Percentiles rank a stretch among this genome's conserved stretches.
Evolutionary conservation across 2,888 invertebrate species (phyloP).

Genomic region (Ochlodes sylvanus): DNA sequence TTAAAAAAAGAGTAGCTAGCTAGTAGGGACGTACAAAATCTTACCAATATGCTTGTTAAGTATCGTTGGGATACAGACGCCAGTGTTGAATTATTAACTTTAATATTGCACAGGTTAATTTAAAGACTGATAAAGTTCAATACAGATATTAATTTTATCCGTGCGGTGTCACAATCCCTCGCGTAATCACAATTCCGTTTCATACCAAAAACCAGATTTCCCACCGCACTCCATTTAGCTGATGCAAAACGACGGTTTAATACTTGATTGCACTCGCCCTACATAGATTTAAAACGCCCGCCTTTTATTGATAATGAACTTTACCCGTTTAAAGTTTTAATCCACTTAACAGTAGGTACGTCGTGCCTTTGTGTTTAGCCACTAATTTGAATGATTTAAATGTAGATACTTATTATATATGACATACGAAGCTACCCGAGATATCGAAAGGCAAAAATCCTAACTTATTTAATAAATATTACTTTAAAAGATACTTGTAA

Average conservation of each 20-base stretch:
- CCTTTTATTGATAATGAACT: slow-evolving; percentile 42
- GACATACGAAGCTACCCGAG: too few species aligned
- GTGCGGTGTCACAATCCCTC: slow-evolving; percentile 29
- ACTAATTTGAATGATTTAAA: not conserved
- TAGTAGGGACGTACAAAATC: too few species aligned
- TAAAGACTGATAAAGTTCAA: not conserved
- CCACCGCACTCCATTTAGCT: slow-evolving; percentile 56
- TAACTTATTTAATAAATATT: too few species aligned
- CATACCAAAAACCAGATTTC: slow-evolving; percentile 57
- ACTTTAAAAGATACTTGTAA: too few species aligned
- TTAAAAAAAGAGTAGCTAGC: too few species aligned
- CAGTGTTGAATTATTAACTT: too few species aligned
- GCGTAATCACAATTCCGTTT: slow-evolving; percentile 52
- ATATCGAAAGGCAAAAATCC: too few species aligned
- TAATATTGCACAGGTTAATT: too few species aligned
- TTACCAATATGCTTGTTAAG: too few species aligned
- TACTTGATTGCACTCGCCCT: slow-evolving; percentile 49
- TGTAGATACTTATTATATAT: not conserved
- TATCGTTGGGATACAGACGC: too few species aligned
- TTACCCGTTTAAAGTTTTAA: slow-evolving; percentile 16
- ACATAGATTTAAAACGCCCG: slow-evolving; percentile 47
- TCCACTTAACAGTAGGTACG: slow-evolving; percentile 4
- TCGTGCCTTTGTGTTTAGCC: not conserved
- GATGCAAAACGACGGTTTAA: slow-evolving; percentile 55
- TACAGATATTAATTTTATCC: slow-evolving; percentile 23